Conservation (phyloP, 2,113 vertebrate species). For the Larimichthys crocea region DNA sequence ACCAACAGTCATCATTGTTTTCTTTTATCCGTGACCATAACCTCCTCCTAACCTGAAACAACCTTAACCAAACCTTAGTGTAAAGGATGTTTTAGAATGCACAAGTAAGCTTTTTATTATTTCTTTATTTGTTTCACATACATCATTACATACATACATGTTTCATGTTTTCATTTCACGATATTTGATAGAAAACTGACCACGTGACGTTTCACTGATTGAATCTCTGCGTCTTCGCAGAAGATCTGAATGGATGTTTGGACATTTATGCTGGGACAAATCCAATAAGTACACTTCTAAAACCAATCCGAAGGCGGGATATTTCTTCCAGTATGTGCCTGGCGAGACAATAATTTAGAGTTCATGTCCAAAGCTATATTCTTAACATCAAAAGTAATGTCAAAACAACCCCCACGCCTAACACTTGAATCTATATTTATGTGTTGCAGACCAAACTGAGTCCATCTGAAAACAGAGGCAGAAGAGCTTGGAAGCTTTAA, state of each 20-base stretch:
- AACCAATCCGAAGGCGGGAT: background rate
- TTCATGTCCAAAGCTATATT: background rate
- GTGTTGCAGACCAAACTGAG: background rate
- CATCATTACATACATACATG: too few species aligned
- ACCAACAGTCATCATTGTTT: background rate
- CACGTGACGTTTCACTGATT: too few species aligned
- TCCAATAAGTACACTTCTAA: background rate
- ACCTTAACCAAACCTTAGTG: background rate
- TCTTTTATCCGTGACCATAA: background rate
- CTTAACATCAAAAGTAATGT: background rate
- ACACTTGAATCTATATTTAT: background rate
- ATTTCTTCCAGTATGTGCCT: background rate
- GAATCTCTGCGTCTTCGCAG: too few species aligned
- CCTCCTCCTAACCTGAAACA: background rate
- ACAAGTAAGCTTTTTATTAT: too few species aligned
- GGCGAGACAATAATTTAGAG: too few species aligned
- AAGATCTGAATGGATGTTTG: too few species aligned
- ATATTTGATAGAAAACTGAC: too few species aligned
- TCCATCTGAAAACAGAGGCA: background rate
- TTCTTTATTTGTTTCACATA: too few species aligned
- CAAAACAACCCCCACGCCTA: background rate
- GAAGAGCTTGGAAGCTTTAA: conserved; percentile 1
- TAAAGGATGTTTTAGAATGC: background rate
- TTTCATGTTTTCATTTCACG: too few species aligned
- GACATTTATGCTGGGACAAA: too few species aligned